Evolutionary conservation across 2,113 vertebrate species (phyloP).

Genomic region (Fukomys damarensis): DNA sequence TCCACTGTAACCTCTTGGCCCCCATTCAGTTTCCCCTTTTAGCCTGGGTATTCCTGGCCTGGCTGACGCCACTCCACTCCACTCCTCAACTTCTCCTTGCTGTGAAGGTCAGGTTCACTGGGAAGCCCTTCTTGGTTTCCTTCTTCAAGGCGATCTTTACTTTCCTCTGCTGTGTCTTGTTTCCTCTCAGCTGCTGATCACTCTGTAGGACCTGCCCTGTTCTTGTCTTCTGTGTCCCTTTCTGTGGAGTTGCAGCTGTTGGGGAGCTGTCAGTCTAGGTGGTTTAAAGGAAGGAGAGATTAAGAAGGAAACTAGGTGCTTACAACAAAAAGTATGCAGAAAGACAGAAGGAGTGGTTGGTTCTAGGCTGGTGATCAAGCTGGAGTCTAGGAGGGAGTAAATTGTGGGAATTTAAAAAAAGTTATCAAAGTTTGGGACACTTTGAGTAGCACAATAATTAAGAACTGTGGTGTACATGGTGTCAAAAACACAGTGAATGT

Average conservation of each 20-base stretch:
- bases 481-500: background rate
- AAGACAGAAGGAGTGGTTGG: background rate
- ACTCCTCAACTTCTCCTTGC: conserved; percentile 20
- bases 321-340: background rate
- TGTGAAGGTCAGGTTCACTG: conserved; percentile 15
- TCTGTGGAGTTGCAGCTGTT: background rate
- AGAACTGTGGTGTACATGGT: background rate
- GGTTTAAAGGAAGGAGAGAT: background rate
- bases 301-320: background rate
- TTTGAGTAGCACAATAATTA: background rate
- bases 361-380: background rate
- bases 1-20: background rate
- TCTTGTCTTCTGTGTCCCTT: conserved; percentile 1
- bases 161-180: background rate
- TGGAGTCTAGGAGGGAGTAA: background rate
- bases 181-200: conserved; percentile 10
- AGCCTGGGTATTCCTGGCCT: background rate
- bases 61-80: background rate
- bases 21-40: background rate
- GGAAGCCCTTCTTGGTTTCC: background rate
- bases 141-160: background rate
- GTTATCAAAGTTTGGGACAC: background rate
- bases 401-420: background rate
- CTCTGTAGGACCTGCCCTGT: background rate
- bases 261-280: background rate